Base-by-base conservation (phyloP, 2,888 invertebrate species). In the Netelia inedita region DNA sequence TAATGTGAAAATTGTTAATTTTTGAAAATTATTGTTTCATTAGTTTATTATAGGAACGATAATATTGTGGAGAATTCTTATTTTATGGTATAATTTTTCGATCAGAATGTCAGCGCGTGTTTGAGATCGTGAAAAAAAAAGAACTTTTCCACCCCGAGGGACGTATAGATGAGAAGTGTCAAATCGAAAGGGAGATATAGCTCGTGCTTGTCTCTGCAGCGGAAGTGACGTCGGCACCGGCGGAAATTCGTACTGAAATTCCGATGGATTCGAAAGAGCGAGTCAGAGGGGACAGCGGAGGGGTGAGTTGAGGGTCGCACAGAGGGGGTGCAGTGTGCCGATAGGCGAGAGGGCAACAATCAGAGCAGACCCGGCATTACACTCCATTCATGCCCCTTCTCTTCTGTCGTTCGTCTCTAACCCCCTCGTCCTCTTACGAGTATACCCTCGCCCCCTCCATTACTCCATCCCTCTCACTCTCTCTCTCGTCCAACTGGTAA, bases 301-400 rank as follows among this genome's bases (percentile, higher is more conserved):
- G 86, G 89, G 89, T 88, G 90, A 89, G 89, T 3, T 2, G 59
- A 59, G 74, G 89, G 90, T 88, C 88, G 89, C 83, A 87, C 87
- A 85, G 86, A 87, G 85, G 71, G 81, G 71, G 61, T 66, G 85
- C 59, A 61, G 81, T 57, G 81, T 79, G 65, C 71, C 50, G 78
- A 78, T 41, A 28, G 71, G 73, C 75, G 89, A 88, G 91, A 90
- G 91, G 91, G 91, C 91, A 92, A 93, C 92, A 93, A 93, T 93
- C 93, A 93, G 92, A 90, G 89, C 89, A 92, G 91, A 92, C 91
- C 91, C 91, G 89, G 93, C 92, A 93, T 93, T 93, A 93, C 93
- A 92, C 91, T 92, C 93, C 92, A 93, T 93, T 93, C 93, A 93
- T 91, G 89, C 88, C 90, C 89, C 82, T 85, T 81, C 73, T 72